phyloP scores from a whole-genome alignment of 2,797 vertebrate species.

The Gambusia yucatana region DNA sequence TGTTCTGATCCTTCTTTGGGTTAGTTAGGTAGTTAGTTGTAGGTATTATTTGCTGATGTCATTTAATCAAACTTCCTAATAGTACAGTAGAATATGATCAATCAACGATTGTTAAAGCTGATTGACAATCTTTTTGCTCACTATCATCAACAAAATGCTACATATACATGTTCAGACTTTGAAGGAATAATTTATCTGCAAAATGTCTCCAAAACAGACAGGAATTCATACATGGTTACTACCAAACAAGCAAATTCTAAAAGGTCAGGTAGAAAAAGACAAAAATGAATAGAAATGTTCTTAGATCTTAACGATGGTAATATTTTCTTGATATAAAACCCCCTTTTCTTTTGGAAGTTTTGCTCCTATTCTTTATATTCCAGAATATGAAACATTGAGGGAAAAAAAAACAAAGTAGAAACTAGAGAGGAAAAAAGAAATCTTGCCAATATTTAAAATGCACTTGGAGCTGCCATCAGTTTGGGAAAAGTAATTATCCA shows the following conservation, averaged over 20 bases:
- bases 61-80: neutral
- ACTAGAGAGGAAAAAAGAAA: neutral
- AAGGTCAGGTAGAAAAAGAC: neutral
- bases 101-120: neutral
- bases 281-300: neutral
- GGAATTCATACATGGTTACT: neutral
- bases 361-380: neutral
- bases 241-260: neutral
- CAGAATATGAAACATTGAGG: no score
- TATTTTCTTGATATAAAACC: neutral
- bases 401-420: no score
- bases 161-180: no score
- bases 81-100: neutral
- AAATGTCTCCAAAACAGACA: neutral
- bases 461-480: neutral
- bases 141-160: no score
- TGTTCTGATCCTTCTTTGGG: neutral
- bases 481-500: neutral
- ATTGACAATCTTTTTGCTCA: neutral
- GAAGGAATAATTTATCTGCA: neutral
- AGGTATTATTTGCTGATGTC: neutral
- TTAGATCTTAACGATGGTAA: neutral
- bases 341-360: neutral
- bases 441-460: neutral
- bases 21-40: neutral